phyloP scores from a whole-genome alignment of 2,113 vertebrate genomes.

The Passer domesticus region DNA sequence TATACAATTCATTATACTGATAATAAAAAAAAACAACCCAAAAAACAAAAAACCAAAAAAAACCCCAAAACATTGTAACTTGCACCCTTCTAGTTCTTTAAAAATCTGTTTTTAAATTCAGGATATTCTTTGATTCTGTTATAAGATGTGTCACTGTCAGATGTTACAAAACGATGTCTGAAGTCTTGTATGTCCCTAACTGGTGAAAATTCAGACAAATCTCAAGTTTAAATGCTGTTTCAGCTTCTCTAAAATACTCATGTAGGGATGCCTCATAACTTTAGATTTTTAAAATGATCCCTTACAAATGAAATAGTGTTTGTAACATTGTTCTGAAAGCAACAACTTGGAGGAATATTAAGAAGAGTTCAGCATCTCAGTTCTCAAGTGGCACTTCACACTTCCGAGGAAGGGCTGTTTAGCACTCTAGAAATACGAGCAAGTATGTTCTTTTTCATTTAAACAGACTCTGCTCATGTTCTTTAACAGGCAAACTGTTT shows the following conservation, averaged over 20 bases:
- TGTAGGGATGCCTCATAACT: not conserved
- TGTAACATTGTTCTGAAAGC: not conserved
- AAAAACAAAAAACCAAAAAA: no score
- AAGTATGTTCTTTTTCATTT: constrained; percentile 11
- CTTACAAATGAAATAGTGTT: not conserved
- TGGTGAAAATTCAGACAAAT: not conserved
- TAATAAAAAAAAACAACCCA: not conserved
- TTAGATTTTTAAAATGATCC: not conserved
- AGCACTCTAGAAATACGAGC: not conserved
- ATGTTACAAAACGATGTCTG: not conserved
- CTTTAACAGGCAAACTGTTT: not conserved
- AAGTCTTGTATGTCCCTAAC: not conserved
- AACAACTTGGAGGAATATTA: not conserved
- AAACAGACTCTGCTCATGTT: not conserved
- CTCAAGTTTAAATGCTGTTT: not conserved
- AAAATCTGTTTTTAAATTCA: not conserved
- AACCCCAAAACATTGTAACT: not conserved
- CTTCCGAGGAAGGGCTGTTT: not conserved
- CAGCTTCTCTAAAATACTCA: not conserved
- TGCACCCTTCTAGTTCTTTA: not conserved
- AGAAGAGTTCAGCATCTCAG: not conserved
- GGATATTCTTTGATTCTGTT: not conserved
- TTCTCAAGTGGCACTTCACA: not conserved
- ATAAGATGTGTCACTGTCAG: not conserved
- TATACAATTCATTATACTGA: not conserved